Evolutionary conservation across 2,888 invertebrate species (phyloP).

Genomic region (Magallana nippona): DNA sequence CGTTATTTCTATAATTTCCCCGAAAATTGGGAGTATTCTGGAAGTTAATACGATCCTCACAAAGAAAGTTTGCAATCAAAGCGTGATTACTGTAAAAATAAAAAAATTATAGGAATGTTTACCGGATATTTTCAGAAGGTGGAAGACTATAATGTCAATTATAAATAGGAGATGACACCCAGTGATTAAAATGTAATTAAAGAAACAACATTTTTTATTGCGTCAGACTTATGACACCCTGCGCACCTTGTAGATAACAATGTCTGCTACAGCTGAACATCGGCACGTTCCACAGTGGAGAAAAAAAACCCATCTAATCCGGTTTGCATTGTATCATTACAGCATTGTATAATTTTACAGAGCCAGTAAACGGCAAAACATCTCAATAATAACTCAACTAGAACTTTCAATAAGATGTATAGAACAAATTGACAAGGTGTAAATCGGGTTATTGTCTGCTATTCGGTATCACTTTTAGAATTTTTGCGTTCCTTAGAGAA

Average conservation of each 20-base stretch:
- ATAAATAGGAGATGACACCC: not conserved
- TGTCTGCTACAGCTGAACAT: not conserved
- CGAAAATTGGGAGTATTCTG: too few relatives aligned
- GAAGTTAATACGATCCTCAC: too few relatives aligned
- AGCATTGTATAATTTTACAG: not conserved
- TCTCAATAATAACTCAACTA: too few relatives aligned
- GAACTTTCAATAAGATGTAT: too few relatives aligned
- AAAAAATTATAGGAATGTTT: not conserved
- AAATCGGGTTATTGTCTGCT: too few relatives aligned
- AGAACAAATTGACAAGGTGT: too few relatives aligned
- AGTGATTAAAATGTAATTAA: slow-evolving; percentile 10
- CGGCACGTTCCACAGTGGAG: not conserved
- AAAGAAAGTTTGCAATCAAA: too few relatives aligned
- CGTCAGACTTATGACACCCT: slow-evolving; percentile 2
- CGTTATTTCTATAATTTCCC: too few relatives aligned
- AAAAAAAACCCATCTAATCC: too few relatives aligned
- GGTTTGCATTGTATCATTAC: not conserved
- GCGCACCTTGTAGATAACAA: not conserved
- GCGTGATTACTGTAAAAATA: not conserved
- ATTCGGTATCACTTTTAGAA: too few relatives aligned
- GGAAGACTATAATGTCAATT: slow-evolving; percentile 5
- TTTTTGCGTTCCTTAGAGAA: too few relatives aligned
- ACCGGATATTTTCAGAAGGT: not conserved
- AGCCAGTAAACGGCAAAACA: too few relatives aligned
- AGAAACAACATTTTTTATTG: not conserved